Base-by-base conservation (phyloP, 2,888 invertebrate species). In the Muschampia plurimacula region DNA sequence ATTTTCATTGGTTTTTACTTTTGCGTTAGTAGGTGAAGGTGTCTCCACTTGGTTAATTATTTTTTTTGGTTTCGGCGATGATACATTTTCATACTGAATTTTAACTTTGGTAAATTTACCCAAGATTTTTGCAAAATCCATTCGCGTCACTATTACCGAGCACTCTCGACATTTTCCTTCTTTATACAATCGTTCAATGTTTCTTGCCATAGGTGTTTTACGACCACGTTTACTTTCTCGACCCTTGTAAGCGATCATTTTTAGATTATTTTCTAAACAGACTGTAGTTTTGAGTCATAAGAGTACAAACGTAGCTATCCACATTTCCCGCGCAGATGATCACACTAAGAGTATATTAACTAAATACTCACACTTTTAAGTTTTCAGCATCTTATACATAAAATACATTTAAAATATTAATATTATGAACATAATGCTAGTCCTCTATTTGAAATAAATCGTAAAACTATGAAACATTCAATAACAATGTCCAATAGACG, bases 291-390 rank as follows among this genome's bases (percentile, higher is more conserved):
- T 36, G 3, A 62, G 8, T 76, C 77, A 78, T 77, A 76, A 77
- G 79, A 85, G 78, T 81, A 82, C 80, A 84, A 85, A 84, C 83
- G 82, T 84, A 85, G 86, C 86, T 84, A 86, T 86, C 86, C 87
- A 91, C 92, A 93, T 94, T 94, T 94, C 94, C 94, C 94, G 94
- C 94, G 93, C 92, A 92, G 86, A 81, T 79, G 78, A 86, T 86
- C 81, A 80, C 75, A 78, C 76, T 65, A 36, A 10, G 75, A 80
- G 52, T 80, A 80, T 76, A n/a, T n/a, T 72, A 74, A 74, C 22
- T 60, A 77, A 59, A 71, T 44, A 55, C 22, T 46, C 15, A 32
- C 22, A 59, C 32, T 55, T 41, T 44, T 44, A 8, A 7, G 55
- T n/a, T 64, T 63, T 9, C 28, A 22, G 28, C 63, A 55, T n/a